These are phyloP conservation scores for Drosophila ezoana DNA, from an alignment of 2,888 invertebrate species.

Conservation along the genomic window DNA sequence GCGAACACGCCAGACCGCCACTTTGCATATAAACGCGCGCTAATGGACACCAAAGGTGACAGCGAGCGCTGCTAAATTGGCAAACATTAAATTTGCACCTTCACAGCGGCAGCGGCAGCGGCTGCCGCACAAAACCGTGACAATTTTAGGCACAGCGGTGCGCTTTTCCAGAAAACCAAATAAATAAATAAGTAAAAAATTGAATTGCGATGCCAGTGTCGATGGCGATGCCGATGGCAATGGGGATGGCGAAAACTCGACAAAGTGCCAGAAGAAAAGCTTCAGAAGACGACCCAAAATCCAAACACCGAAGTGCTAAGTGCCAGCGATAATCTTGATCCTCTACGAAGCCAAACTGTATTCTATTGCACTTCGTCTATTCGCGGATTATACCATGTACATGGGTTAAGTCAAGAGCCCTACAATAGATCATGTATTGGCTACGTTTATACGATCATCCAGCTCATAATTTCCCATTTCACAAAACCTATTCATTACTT, in stretches of 20 bases:
- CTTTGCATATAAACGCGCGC: conserved; percentile 82
- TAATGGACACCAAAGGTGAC: conserved; percentile 82
- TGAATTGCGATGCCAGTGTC: conserved; percentile 27
- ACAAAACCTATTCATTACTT: too few relatives aligned
- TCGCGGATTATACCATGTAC: too few relatives aligned
- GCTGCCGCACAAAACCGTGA: conserved; percentile 63
- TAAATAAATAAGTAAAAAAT: conserved; percentile 33
- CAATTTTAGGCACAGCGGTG: conserved; percentile 80
- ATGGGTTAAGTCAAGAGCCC: neutral
- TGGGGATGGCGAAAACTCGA: conserved; percentile 33
- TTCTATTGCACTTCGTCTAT: conserved; percentile 7
- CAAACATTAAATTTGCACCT: conserved; percentile 82
- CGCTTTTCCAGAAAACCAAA: conserved; percentile 71
- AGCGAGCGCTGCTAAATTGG: conserved; percentile 81
- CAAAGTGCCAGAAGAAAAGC: conserved; percentile 52
- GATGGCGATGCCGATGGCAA: conserved; percentile 12
- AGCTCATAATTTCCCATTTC: too few relatives aligned
- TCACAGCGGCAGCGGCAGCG: conserved; percentile 57
- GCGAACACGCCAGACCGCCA: conserved; percentile 65
- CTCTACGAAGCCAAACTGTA: conserved; percentile 7
- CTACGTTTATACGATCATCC: too few relatives aligned
- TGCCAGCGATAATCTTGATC: conserved; percentile 33
- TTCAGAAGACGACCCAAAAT: conserved; percentile 21
- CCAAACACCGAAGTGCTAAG: conserved; percentile 26
- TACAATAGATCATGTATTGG: neutral